Evolutionary conservation across 1,140 invertebrate species (phyloP), one percentile per base, ranked within the genome.

Genomic region (Chelonus insularis): DNA sequence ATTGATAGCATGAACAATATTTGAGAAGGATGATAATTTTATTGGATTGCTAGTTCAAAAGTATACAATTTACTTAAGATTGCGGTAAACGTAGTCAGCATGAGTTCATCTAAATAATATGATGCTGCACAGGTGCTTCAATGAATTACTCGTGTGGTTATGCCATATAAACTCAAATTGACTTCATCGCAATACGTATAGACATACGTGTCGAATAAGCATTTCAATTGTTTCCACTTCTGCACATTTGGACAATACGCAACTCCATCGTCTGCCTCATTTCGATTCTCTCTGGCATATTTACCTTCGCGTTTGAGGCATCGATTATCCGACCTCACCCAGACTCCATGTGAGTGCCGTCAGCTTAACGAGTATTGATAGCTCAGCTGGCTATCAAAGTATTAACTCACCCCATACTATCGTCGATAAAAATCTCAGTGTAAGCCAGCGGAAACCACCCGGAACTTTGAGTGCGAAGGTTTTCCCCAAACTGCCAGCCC

Each of bases 371-470:
- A 60, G n/a, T 60, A 51, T 60, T 52, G 39, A 45, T 60, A 54
- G 50, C 25, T 57, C 20, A 29, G 51, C 7, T 48, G 43, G 7
- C 21, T 34, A 50, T 43, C 12, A 52, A 34, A 51, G 21, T 43
- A 51, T 50, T 43, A 25, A 76, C 80, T 75, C 76, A 83, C 86
- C 84, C 76, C 69, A 85, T 78, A 73, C 83, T 71, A 74, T 87
- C 74, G 72, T 89, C 82, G 67, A 87, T 73, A 63, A 88, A 71
- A 68, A 86, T 69, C 79, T 96, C 94, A 25, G 94, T 96, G 71
- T 96, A 97, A 7, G 95, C 94, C 32, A 96, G 81, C 0, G 94
- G 95, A 78, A 97, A 96, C 95, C 95, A 97, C 11, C 95, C 95
- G 61, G 92, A 91, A 69, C 91, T 87, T 73, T 94, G 91, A 18